A percentile compares a stretch with the other conserved stretches of the same genome.
These are phyloP conservation scores for Mastomys natalensis DNA, from an alignment of 2,113 vertebrate species.

Conservation along the genomic window DNA sequence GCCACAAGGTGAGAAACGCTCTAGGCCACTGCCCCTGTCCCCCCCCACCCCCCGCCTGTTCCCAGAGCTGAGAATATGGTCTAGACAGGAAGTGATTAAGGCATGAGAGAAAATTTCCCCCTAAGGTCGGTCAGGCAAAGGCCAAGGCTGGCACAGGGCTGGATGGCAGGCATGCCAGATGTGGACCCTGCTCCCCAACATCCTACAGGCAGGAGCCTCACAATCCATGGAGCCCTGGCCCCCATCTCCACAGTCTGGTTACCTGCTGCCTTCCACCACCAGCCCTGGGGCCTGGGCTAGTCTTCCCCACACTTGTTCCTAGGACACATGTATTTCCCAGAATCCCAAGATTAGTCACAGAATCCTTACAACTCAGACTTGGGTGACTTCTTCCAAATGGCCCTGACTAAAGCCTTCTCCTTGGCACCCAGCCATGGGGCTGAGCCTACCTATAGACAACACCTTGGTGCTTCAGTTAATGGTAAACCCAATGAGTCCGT, in stretches of 20 bases:
- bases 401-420: conserved; percentile 29
- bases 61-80: conserved; percentile 73
- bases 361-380: conserved; percentile 10
- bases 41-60: neutral
- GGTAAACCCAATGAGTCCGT: conserved; percentile 63
- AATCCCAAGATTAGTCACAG: neutral
- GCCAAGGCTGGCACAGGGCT: conserved; percentile 80
- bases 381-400: conserved; percentile 25
- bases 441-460: conserved; percentile 35
- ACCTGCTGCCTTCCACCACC: neutral
- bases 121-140: conserved; percentile 86
- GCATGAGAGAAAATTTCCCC: conserved; percentile 82
- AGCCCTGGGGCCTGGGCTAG: neutral
- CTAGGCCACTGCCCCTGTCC: neutral
- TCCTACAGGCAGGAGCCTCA: neutral
- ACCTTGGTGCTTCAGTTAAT: conserved; percentile 62
- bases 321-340: conserved; percentile 11
- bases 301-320: neutral
- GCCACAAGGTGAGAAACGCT: conserved; percentile 55
- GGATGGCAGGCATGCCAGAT: conserved; percentile 66
- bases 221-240: neutral
- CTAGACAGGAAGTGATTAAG: conserved; percentile 91
- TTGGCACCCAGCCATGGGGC: neutral
- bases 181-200: neutral
- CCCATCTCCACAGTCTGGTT: neutral